Base-by-base conservation (phyloP, 2,888 invertebrate species). In the Drosophila neotestacea region DNA sequence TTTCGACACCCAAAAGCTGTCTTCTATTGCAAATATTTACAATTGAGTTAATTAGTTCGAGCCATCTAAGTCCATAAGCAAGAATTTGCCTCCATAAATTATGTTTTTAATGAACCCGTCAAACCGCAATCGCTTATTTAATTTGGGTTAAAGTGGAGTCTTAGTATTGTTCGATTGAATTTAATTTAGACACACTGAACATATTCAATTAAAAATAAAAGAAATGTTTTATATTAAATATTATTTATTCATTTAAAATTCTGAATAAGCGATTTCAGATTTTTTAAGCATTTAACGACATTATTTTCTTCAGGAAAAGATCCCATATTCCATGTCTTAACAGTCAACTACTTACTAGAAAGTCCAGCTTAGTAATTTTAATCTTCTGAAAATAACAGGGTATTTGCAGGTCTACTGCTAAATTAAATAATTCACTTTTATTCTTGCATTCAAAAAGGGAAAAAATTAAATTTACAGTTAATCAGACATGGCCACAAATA, bases 401-500 rank as follows among this genome's bases (percentile, higher is more conserved):
- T 60, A 79, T 66, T 36, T 4, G 10, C 6, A 5, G 6, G n/a
- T 22, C 58, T 9, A 5, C 50, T 38, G 1, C 9, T 3, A 9
- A 11, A 1, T n/a, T 13, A 7, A 7, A 11, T 2, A 4, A 3
- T n/a, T 1, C 10, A 34, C 5, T 0, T 4, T 11, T 4, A 6
- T 41, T 32, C 16, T 30, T 54, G 32, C 32, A 39, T 32, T 39
- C 10, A 69, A 66, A 70, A 79, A 58, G 22, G 13, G 42, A 44
- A 71, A 67, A 72, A 88, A 89, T 87, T 80, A 80, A 89, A 87
- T 87, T 89, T 85, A 73, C 89, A 87, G 86, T 82, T 87, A 89
- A 89, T 87, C 86, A 87, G 89, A 85, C 87, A 88, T 79, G 87
- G 89, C 85, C 85, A 85, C 85, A 89, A 84, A 84, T 87, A 79